phyloP scores from a whole-genome alignment of 1,140 invertebrate genomes.

The Bombus impatiens region DNA sequence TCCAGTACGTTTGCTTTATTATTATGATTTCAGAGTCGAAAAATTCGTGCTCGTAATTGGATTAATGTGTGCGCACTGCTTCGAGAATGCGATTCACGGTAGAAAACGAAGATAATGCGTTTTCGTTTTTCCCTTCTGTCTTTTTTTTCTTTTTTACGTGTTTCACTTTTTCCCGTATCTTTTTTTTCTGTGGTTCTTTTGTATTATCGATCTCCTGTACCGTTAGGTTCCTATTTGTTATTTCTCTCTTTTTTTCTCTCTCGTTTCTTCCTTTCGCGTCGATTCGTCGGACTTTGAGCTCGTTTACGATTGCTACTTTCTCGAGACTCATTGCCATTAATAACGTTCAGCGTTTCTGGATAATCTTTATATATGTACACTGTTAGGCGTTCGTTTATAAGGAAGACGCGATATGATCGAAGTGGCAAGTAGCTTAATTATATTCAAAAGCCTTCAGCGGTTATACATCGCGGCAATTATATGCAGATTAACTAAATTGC shows the following conservation, averaged over 20 bases:
- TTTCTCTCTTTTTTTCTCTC: neutral
- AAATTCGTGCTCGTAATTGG: slow-evolving; percentile 4
- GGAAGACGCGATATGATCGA: slow-evolving; percentile 35
- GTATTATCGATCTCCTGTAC: neutral
- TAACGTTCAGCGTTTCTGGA: neutral
- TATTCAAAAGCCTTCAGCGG: slow-evolving; percentile 39
- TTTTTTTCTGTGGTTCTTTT: neutral
- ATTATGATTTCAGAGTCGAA: slow-evolving; percentile 17
- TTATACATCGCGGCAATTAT: slow-evolving; percentile 49
- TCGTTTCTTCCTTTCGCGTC: neutral
- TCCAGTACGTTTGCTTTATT: slow-evolving; percentile 27
- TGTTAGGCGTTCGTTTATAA: slow-evolving; percentile 8
- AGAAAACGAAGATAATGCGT: neutral
- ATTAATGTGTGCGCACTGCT: slow-evolving; percentile 3
- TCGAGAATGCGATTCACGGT: neutral
- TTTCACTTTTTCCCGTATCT: neutral
- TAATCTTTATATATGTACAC: neutral
- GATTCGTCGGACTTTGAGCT: neutral
- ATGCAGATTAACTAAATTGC: slow-evolving; percentile 57
- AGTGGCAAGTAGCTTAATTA: slow-evolving; percentile 44
- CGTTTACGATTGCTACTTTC: neutral
- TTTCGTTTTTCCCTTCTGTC: neutral
- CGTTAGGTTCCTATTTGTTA: neutral
- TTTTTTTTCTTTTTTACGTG: neutral
- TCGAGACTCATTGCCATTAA: neutral